Percentiles rank a stretch among this genome's conserved stretches.
phyloP scores from a whole-genome alignment of 2,888 invertebrate genomes.

The Hypselothyrea guttata region DNA sequence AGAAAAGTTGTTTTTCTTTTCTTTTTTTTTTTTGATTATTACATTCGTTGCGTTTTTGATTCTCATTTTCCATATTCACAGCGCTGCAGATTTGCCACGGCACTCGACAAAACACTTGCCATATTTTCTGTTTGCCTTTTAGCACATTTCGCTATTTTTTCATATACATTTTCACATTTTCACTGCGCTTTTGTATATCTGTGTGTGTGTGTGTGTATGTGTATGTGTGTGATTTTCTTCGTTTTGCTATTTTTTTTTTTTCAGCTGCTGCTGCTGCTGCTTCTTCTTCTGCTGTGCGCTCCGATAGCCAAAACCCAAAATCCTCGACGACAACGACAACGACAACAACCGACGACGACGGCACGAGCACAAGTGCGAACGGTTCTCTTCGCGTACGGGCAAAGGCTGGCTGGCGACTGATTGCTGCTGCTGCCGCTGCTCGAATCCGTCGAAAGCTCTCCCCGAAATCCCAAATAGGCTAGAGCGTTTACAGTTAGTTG shows the following conservation, averaged over 20 bases:
- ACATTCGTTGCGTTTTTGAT: constrained; percentile 33
- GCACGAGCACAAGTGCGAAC: constrained; percentile 61
- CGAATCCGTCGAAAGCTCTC: constrained; percentile 55
- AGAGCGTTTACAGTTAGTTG: constrained; percentile 34
- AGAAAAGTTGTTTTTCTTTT: constrained; percentile 7
- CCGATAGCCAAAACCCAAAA: constrained; percentile 67
- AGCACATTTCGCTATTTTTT: constrained; percentile 52
- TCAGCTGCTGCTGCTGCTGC: constrained; percentile 13
- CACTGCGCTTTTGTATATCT: constrained; percentile 53
- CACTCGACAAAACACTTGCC: constrained; percentile 34
- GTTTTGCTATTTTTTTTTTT: constrained; percentile 30
- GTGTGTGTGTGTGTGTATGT: constrained; percentile 17
- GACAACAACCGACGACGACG: constrained; percentile 41
- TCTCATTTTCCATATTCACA: constrained; percentile 33
- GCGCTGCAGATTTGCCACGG: constrained; percentile 20
- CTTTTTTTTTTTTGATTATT: constrained; percentile 25
- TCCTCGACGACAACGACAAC: constrained; percentile 59
- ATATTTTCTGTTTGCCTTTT: constrained; percentile 39
- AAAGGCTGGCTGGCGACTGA: constrained; percentile 66
- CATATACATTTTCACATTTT: constrained; percentile 42
- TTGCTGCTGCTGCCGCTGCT: constrained; percentile 27
- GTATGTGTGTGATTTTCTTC: constrained; percentile 49
- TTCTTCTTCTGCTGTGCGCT: constrained; percentile 54
- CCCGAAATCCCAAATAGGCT: constrained; percentile 51
- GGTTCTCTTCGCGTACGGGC: constrained; percentile 67